A percentile compares a stretch with the other conserved stretches of the same genome.
These are phyloP conservation scores for Euthynnus affinis DNA, from an alignment of 2,797 vertebrate species.

Conservation along the genomic window DNA sequence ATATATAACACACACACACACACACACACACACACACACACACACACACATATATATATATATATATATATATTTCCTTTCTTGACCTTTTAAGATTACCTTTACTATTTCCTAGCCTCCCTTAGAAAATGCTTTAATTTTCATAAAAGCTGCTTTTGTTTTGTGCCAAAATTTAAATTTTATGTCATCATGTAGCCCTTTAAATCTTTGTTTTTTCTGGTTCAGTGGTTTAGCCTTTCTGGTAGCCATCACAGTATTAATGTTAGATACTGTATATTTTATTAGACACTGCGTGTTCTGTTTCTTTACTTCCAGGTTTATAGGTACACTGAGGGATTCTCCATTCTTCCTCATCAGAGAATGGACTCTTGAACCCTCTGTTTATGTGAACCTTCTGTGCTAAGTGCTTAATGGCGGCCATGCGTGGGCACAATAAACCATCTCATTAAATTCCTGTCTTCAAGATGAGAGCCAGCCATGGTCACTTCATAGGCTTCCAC, in stretches of 20 bases:
- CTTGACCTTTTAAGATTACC: too few relatives aligned
- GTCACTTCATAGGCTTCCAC: conserved; percentile 44
- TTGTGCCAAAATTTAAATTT: neutral
- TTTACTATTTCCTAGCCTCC: too few relatives aligned
- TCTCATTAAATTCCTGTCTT: conserved; percentile 63
- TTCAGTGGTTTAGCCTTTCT: conserved; percentile 16
- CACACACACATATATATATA: too few relatives aligned
- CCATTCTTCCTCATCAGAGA: conserved; percentile 41
- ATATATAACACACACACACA: too few relatives aligned
- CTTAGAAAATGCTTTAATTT: too few relatives aligned
- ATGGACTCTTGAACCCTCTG: conserved; percentile 33
- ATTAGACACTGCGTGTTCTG: conserved; percentile 29
- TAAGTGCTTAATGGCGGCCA: conserved; percentile 47
- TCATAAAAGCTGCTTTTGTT: too few relatives aligned
- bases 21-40: too few relatives aligned
- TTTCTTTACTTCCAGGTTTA: conserved; percentile 55
- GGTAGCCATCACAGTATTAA: neutral
- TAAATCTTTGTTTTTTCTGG: neutral
- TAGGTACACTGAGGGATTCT: conserved; percentile 10
- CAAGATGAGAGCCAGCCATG: conserved; percentile 35
- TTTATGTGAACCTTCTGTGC: conserved; percentile 45
- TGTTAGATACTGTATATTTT: conserved; percentile 22
- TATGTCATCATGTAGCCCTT: too few relatives aligned
- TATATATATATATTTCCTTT: too few relatives aligned
- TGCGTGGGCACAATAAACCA: conserved; percentile 47